Percentiles rank a stretch among this genome's conserved stretches.
Conservation (phyloP, 1,140 invertebrate genomes). For the Thrips palmi region DNA sequence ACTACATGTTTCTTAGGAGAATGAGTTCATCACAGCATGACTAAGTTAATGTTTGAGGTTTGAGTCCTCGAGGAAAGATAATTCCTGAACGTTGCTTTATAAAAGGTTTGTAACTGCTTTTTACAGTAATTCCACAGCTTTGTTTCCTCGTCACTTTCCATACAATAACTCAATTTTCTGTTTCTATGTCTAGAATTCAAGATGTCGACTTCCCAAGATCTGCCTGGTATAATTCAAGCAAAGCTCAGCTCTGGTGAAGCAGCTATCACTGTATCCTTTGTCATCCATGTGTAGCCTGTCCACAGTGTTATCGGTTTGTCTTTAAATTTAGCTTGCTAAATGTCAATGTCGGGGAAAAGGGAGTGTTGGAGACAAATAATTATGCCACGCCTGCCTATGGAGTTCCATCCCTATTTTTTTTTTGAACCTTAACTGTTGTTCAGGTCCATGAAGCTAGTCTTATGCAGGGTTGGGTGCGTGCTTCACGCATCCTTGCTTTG, state of each 20-base stretch:
- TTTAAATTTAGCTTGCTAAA: not conserved
- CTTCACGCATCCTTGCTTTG: slow-evolving; percentile 37
- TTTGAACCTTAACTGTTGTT: slow-evolving; percentile 11
- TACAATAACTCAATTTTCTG: slow-evolving; percentile 1
- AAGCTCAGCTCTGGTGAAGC: slow-evolving; percentile 40
- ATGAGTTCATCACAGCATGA: too few species aligned
- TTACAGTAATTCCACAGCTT: slow-evolving; percentile 25
- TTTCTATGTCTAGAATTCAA: slow-evolving; percentile 2
- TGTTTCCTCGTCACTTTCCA: not conserved
- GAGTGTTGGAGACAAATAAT: slow-evolving; percentile 5
- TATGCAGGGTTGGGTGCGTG: slow-evolving; percentile 33
- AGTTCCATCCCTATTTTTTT: slow-evolving; percentile 13
- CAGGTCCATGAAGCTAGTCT: slow-evolving; percentile 30
- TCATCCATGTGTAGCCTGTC: slow-evolving; percentile 9
- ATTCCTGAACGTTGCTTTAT: slow-evolving; percentile 37
- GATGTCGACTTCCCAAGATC: slow-evolving; percentile 17
- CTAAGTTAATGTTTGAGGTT: too few species aligned
- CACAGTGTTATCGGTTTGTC: not conserved
- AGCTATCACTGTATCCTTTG: slow-evolving; percentile 31
- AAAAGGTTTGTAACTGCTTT: slow-evolving; percentile 40
- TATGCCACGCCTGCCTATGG: not conserved
- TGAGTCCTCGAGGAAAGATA: slow-evolving; percentile 26
- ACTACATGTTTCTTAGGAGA: too few species aligned
- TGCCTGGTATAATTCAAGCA: slow-evolving; percentile 31
- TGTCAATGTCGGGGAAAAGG: not conserved